phyloP scores from a whole-genome alignment of 37 sponge, comb jelly and placozoan species.

The Aplysina aerophoba region DNA sequence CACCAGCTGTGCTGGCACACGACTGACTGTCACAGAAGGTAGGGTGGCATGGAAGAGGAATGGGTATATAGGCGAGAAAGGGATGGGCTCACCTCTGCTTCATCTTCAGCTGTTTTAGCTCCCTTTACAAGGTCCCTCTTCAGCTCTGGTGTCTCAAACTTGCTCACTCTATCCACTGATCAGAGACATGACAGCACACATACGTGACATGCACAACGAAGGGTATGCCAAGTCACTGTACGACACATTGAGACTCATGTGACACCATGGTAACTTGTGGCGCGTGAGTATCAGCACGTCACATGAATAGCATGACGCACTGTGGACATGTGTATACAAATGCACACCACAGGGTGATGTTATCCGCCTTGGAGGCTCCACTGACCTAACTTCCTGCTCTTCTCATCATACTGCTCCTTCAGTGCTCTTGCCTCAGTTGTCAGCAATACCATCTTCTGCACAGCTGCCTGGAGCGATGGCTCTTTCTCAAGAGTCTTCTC shows the following conservation, averaged over 20 bases:
- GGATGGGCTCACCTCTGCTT: slow-evolving; percentile 44
- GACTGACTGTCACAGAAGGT: no score
- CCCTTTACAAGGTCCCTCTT: slow-evolving; percentile 32
- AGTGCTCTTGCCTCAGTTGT: slow-evolving; percentile 28
- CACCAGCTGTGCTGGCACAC: no score
- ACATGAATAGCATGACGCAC: no score
- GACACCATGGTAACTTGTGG: neutral
- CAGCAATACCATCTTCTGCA: slow-evolving; percentile 1
- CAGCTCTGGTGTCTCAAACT: slow-evolving; percentile 25
- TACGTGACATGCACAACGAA: neutral
- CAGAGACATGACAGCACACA: neutral
- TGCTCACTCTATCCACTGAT: slow-evolving; percentile 29
- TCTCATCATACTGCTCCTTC: slow-evolving; percentile 41
- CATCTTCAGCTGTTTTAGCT: slow-evolving; percentile 37
- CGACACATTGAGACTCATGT: neutral
- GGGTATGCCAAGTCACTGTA: neutral
- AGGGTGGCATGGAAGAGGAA: no score
- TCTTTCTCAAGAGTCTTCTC: slow-evolving; percentile 36
- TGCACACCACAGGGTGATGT: neutral
- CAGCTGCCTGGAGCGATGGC: slow-evolving; percentile 38
- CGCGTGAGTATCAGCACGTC: neutral
- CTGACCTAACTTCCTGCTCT: slow-evolving; percentile 53
- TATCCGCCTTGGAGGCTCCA: neutral
- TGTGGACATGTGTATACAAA: neutral
- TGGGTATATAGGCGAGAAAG: neutral